A percentile compares a stretch with the other conserved stretches of the same genome.
Conservation (phyloP, 2,888 invertebrate genomes). For the Heteromurus nitidus region DNA sequence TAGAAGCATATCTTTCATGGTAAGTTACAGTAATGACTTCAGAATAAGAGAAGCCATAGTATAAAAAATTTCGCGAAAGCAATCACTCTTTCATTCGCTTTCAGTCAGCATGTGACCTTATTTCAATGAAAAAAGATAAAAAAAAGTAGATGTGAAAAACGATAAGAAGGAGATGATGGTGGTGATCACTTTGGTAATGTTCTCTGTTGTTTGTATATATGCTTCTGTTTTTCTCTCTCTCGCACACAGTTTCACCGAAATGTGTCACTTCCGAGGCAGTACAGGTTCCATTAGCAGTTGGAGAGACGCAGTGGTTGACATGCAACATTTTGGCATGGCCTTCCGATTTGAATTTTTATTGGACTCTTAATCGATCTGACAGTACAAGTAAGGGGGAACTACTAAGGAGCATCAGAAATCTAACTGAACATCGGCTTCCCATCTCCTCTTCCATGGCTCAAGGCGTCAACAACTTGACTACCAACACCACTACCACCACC, state of each 20-base stretch:
- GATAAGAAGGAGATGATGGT: constrained; percentile 31
- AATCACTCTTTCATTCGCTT: constrained; percentile 45
- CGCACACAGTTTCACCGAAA: constrained; percentile 68
- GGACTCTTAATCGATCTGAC: constrained; percentile 71
- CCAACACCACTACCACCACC: constrained; percentile 4
- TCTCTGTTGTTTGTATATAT: constrained; percentile 7
- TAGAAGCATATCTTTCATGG: too few relatives aligned
- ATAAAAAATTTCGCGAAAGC: too few relatives aligned
- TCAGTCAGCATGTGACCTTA: constrained; percentile 50
- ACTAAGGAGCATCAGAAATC: constrained; percentile 15
- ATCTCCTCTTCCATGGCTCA: constrained; percentile 30
- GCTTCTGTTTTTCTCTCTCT: constrained; percentile 16
- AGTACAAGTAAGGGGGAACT: constrained; percentile 38
- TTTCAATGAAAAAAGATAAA: constrained; percentile 60
- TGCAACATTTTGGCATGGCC: constrained; percentile 72
- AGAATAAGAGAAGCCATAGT: too few relatives aligned
- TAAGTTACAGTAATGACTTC: too few relatives aligned
- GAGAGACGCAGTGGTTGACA: constrained; percentile 66
- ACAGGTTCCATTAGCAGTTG: constrained; percentile 66
- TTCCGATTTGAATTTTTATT: constrained; percentile 72
- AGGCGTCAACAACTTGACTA: constrained; percentile 39
- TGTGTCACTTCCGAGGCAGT: constrained; percentile 58
- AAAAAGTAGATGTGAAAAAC: constrained; percentile 46
- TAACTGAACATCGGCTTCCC: constrained; percentile 47
- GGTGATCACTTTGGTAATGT: constrained; percentile 11